Evolutionary conservation across 2,113 vertebrate genomes (phyloP), one percentile per base, ranked within the genome.

Genomic region (Pungitius pungitius): DNA sequence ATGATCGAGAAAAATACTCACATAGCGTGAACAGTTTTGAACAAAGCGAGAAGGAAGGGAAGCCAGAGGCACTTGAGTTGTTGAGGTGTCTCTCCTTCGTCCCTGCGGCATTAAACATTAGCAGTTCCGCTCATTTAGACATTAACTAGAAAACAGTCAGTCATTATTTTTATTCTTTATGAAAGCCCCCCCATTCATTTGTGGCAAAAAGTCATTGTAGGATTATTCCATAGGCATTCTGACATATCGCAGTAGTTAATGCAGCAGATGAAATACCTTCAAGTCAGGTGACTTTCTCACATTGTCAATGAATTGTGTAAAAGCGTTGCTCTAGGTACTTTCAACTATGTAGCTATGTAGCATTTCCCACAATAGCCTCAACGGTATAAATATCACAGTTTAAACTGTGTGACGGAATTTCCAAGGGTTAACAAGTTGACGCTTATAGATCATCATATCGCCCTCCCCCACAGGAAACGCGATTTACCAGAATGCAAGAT

Each of bases 401-500:
- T 52, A 8, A 63, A 33, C 17, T 1, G 7, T n/a, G 2, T 26
- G 14, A 15, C 3, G 24, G 47, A 55, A 2, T 6, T 2, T 39
- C 17, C 17, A 17, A 26, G 12, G 12, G 12, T 54, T 24, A 26
- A 26, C 22, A 54, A 14, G 18, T 40, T n/a, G 0, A 26, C 0
- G 1, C 33, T 11, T 24, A 12, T 37, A 18, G 39, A 12, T 27
- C 27, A 35, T 37, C 27, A n/a, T 12, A 4, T 37, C 0, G 1
- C 39, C 17, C 27, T 9, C 6, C 1, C 3, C 3, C 52, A 30
- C 52, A 8, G 14, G 68, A 2, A 14, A 43, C 3, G 39, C 43
- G 49, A 45, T 70, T 79, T 51, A 77, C 51, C 37, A 54, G 24
- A 78, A 66, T 5, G 27, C 6, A 5, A 3, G 26, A 22, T 47